Percentiles rank a stretch among this genome's conserved stretches.
These are phyloP conservation scores for Halichoeres trimaculatus DNA, from an alignment of 2,113 vertebrate species.

Conservation along the genomic window DNA sequence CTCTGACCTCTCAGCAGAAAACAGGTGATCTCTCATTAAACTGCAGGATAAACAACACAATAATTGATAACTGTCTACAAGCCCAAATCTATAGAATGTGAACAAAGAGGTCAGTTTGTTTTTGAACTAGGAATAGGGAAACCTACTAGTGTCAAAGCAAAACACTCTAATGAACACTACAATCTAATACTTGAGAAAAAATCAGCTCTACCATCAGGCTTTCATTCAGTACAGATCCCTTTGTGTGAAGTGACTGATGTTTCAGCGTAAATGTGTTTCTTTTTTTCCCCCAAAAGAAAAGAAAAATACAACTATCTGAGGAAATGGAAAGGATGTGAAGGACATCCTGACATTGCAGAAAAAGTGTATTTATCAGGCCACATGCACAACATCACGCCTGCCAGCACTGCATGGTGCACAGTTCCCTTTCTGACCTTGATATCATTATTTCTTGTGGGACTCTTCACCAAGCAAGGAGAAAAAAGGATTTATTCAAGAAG, in stretches of 20 bases:
- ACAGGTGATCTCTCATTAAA: neutral
- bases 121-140: neutral
- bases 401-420: slow-evolving; percentile 5
- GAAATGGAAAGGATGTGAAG: neutral
- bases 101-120: neutral
- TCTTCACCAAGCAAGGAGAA: neutral
- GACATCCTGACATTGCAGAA: neutral
- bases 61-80: neutral
- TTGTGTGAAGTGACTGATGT: no score
- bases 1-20: neutral
- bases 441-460: slow-evolving; percentile 19
- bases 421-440: slow-evolving; percentile 8
- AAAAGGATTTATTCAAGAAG: neutral
- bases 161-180: no score
- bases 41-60: neutral
- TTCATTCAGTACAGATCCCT: no score
- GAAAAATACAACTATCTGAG: neutral
- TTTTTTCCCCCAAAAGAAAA: neutral
- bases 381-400: neutral
- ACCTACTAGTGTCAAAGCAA: no score
- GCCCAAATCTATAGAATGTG: neutral
- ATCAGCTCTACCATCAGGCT: no score
- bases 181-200: no score
- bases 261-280: no score
- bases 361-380: neutral